These are phyloP conservation scores for Yasuhikotakia modesta DNA, from an alignment of 2,797 vertebrate species.

Conservation along the genomic window DNA sequence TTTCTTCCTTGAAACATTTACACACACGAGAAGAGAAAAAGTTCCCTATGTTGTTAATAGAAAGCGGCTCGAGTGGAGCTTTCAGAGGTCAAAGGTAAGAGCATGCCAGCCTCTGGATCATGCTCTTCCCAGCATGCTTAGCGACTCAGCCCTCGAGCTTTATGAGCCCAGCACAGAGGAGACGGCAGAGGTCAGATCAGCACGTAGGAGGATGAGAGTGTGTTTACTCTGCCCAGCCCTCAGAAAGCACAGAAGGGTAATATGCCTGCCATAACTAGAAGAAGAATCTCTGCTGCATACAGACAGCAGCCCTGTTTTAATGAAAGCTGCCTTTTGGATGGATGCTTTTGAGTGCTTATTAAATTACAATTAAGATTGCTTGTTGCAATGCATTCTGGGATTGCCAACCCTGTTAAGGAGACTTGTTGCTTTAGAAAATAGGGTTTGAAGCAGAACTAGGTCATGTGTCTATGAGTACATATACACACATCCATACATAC, in stretches of 20 bases:
- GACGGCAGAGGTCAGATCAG: slow-evolving; percentile 20
- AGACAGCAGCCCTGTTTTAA: neutral
- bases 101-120: neutral
- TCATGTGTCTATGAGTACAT: no score
- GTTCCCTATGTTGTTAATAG: neutral
- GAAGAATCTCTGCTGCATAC: neutral
- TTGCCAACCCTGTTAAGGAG: no score
- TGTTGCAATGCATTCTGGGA: no score
- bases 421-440: no score
- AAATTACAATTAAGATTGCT: no score
- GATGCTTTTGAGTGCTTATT: no score
- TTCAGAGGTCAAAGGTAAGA: slow-evolving; percentile 23
- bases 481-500: no score
- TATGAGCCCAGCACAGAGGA: neutral
- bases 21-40: neutral
- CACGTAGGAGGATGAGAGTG: neutral
- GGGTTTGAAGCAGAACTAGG: no score
- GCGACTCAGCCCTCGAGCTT: neutral
- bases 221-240: slow-evolving; percentile 9
- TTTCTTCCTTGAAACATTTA: neutral
- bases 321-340: no score
- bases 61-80: neutral
- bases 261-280: neutral
- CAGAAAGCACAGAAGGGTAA: neutral
- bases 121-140: neutral